Evolutionary conservation across 2,113 vertebrate genomes (phyloP), one percentile per base, ranked within the genome.

Genomic region (Eupsittula cactorum): DNA sequence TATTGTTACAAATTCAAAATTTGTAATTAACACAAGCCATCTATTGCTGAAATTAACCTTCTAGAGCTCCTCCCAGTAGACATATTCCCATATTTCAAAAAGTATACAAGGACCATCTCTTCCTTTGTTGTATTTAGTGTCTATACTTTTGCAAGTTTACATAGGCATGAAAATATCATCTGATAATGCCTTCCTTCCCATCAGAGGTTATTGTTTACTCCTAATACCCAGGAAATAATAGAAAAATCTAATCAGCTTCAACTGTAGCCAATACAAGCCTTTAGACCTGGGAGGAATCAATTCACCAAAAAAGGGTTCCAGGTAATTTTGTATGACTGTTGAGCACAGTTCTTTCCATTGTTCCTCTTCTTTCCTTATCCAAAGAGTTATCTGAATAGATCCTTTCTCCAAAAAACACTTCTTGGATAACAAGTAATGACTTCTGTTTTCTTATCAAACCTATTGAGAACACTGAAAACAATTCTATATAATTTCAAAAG

Each of bases 1-100:
- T 93, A 94, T 95, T 96, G 86, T 97, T 96, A 96, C 82, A 63
- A 60, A 93, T 93, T 93, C 13, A 10, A 74, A 95, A 96, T 88
- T 59, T 88, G 31, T 95, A 79, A 25, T 73, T 90, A 53, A 76
- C 85, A 70, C 46, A 37, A 67, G 46, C 50, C 50, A 85, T 80
- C 68, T 90, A 35, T 79, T 89, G 60, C 46, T 91, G 80, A 88
- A 92, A 92, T 71, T 71, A 80, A 60, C 50, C 21, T 78, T 46
- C 35, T 29, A 67, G 24, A 57, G 10, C 5, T 93, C 55, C 78
- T 68, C 9, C 15, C 29, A 29, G 7, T 39, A 37, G 41, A 13
- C 25, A 42, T 86, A 74, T 70, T 75, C 23, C 52, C n/a, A 33
- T 65, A 79, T 49, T 55, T 21, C 33, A 74, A 67, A 42, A 63